A percentile compares a stretch with the other conserved stretches of the same genome.
These are phyloP conservation scores for Artemisiospiza belli DNA, from an alignment of 2,113 vertebrate species.

Conservation along the genomic window DNA sequence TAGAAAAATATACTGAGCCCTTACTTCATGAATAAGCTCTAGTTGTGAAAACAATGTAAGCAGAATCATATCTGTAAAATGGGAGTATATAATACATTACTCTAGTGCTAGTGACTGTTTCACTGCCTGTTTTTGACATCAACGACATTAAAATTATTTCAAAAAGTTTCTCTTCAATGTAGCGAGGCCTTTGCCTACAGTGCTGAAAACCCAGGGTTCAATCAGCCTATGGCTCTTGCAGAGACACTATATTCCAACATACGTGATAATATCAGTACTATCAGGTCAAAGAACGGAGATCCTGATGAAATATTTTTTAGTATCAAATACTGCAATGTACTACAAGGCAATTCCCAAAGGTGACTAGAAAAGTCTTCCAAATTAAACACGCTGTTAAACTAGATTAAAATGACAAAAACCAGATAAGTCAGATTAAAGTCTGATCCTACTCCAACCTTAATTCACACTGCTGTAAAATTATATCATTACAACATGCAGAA, in stretches of 20 bases:
- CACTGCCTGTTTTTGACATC: neutral
- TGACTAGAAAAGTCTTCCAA: slow-evolving; percentile 26
- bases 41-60: neutral
- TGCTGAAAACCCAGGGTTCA: neutral
- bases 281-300: neutral
- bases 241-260: neutral
- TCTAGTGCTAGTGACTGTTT: neutral
- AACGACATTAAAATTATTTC: neutral
- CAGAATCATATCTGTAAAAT: neutral
- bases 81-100: neutral
- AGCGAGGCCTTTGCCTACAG: neutral
- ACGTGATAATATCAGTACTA: neutral
- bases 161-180: neutral
- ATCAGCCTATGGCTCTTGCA: neutral
- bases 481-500: slow-evolving; percentile 47
- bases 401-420: slow-evolving; percentile 47
- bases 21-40: neutral
- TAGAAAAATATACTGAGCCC: neutral
- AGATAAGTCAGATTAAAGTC: slow-evolving; percentile 50
- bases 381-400: slow-evolving; percentile 50
- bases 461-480: slow-evolving; percentile 59
- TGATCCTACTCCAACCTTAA: slow-evolving; percentile 54
- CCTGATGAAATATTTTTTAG: neutral
- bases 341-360: slow-evolving; percentile 35
- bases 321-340: neutral